phyloP scores from a whole-genome alignment of 2,888 invertebrate genomes.

The Phaedon cochleariae region DNA sequence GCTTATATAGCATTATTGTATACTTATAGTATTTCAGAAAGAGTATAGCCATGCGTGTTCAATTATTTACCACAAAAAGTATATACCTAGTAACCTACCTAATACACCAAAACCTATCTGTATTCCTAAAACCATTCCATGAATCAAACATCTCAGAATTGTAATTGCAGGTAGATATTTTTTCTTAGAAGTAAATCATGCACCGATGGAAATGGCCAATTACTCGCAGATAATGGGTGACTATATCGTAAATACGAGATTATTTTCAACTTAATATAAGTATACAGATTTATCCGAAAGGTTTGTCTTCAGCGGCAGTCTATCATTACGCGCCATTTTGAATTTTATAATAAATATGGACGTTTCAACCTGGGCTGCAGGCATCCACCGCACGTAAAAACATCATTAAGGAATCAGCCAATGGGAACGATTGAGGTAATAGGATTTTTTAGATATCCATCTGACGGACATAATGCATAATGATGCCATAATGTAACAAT shows the following conservation, averaged over 20 bases:
- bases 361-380: slow-evolving; percentile 54
- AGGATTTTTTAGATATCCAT: slow-evolving; percentile 58
- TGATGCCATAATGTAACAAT: slow-evolving; percentile 38
- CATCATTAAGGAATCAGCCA: slow-evolving; percentile 62
- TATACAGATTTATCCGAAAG: slow-evolving; percentile 43
- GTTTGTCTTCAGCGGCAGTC: slow-evolving; percentile 44
- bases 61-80: too few relatives aligned
- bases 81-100: too few relatives aligned
- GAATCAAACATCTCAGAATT: too few relatives aligned
- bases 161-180: too few relatives aligned
- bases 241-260: slow-evolving; percentile 8
- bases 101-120: too few relatives aligned
- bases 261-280: not conserved
- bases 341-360: slow-evolving; percentile 62
- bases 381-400: slow-evolving; percentile 62
- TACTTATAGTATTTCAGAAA: too few relatives aligned
- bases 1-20: too few relatives aligned
- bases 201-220: too few relatives aligned
- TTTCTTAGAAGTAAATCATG: too few relatives aligned
- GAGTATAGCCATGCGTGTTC: too few relatives aligned
- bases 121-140: too few relatives aligned
- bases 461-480: slow-evolving; percentile 42
- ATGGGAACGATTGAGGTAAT: slow-evolving; percentile 60
- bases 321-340: slow-evolving; percentile 61
- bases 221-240: not conserved